These are phyloP conservation scores for Conomelus anceps DNA, from an alignment of 2,888 invertebrate genomes.

Conservation along the genomic window DNA sequence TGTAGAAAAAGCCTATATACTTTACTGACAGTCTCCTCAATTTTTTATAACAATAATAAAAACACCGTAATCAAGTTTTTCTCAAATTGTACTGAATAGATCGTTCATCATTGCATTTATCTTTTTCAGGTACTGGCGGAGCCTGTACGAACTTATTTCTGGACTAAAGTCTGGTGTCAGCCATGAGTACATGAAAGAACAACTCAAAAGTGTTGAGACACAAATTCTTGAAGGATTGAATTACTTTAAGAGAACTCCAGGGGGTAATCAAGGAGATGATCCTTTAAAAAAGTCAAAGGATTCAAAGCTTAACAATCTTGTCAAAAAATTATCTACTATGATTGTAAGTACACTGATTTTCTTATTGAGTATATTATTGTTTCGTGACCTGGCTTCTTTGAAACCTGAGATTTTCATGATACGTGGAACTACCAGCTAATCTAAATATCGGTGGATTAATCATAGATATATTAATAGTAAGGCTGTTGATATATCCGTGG, in stretches of 20 bases:
- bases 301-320: neutral
- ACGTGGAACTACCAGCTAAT: neutral
- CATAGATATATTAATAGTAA: too few species aligned
- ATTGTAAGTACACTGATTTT: neutral
- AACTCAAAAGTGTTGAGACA: neutral
- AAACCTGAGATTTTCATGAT: neutral
- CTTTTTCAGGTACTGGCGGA: constrained; percentile 16
- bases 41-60: too few species aligned
- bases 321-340: neutral
- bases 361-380: neutral
- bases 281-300: neutral
- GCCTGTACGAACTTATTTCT: constrained; percentile 15
- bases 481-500: too few species aligned
- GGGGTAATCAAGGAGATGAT: neutral
- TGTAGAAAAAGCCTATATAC: too few species aligned
- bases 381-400: neutral
- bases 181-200: neutral
- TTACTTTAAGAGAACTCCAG: neutral
- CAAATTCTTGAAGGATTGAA: neutral
- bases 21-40: too few species aligned
- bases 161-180: constrained; percentile 14
- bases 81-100: neutral
- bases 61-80: neutral
- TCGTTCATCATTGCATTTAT: neutral
- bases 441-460: too few species aligned